A percentile compares a stretch with the other conserved stretches of the same genome.
Conservation (phyloP, 2,888 invertebrate genomes). For the Ceramica pisi region DNA sequence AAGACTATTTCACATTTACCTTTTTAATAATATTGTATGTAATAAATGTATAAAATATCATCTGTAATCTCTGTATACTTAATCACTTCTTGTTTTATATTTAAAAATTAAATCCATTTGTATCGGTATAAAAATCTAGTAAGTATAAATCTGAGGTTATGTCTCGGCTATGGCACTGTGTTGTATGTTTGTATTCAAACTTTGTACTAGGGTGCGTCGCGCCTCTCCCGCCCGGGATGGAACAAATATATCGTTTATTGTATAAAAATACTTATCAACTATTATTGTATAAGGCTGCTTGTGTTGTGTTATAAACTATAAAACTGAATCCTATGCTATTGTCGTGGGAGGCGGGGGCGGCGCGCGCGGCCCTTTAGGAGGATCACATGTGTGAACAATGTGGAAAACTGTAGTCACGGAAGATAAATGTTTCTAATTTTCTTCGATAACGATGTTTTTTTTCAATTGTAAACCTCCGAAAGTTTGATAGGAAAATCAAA, state of each 20-base stretch:
- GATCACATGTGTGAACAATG: conserved; percentile 80
- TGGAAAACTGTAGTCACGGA: conserved; percentile 84
- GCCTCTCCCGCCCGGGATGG: conserved; percentile 73
- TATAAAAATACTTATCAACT: conserved; percentile 90
- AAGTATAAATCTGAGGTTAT: conserved; percentile 90
- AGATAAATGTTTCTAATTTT: conserved; percentile 83
- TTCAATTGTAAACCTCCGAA: conserved; percentile 88
- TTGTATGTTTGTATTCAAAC: conserved; percentile 88
- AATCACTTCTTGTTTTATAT: conserved; percentile 90
- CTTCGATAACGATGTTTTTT: conserved; percentile 84
- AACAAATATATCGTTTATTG: conserved; percentile 79
- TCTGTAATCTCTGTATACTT: conserved; percentile 91
- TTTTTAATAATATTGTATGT: conserved; percentile 89
- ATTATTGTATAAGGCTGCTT: conserved; percentile 89
- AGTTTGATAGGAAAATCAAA: conserved; percentile 90
- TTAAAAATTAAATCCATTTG: conserved; percentile 91
- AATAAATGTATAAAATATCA: conserved; percentile 91
- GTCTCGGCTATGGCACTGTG: conserved; percentile 89
- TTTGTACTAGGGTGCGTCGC: conserved; percentile 80
- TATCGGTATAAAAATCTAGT: conserved; percentile 91
- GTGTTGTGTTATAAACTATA: conserved; percentile 74
- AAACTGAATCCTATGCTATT: conserved; percentile 82
- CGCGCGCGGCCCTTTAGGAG: conserved; percentile 80
- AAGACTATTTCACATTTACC: conserved; percentile 89
- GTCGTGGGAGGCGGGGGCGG: conserved; percentile 74